Evolutionary conservation across 2,113 vertebrate genomes (phyloP), one percentile per base, ranked within the genome.

Genomic region (Halichoeres trimaculatus): DNA sequence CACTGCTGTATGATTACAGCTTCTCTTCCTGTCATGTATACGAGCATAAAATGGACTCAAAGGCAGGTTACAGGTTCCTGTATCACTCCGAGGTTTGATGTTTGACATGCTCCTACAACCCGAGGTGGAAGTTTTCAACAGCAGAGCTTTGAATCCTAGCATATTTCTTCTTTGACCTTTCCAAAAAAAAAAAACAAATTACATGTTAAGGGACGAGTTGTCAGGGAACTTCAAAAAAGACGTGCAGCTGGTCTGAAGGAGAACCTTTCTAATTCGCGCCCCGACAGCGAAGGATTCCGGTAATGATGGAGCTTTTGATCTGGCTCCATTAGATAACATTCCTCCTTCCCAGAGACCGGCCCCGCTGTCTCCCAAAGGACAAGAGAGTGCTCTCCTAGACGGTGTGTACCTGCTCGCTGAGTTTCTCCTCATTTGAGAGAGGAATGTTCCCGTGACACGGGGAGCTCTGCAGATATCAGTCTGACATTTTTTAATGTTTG

Each of bases 231-330:
- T 88, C 54, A 83, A 82, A 83, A 83, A 65, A 76, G 67, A 69
- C 30, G 36, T 41, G 78, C 56, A 45, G 74, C 77, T 69, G 75
- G 74, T 76, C 53, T 78, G 68, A 77, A 76, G 70, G 56, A 78
- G 72, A 78, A 57, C 53, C 55, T 83, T 85, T 87, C 77, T 75
- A 77, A 90, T 81, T 85, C 66, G 60, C 26, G 7, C 75, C 70
- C 57, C 76, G 80, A 81, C 79, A 70, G 74, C 26, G 16, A 53
- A 86, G 76, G 66, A 78, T 71, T 78, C 68, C 51, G 23, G 80
- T 88, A 88, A 91, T 88, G 86, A 91, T 64, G 70, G 48, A 10
- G 66, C 84, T 86, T 92, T 89, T 89, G 89, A 91, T 89, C 78
- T 86, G 80, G 45, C 55, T 70, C 81, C 89, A 84, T 88, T 82